phyloP scores from a whole-genome alignment of 2,888 invertebrate species.

The Aelia acuminata region DNA sequence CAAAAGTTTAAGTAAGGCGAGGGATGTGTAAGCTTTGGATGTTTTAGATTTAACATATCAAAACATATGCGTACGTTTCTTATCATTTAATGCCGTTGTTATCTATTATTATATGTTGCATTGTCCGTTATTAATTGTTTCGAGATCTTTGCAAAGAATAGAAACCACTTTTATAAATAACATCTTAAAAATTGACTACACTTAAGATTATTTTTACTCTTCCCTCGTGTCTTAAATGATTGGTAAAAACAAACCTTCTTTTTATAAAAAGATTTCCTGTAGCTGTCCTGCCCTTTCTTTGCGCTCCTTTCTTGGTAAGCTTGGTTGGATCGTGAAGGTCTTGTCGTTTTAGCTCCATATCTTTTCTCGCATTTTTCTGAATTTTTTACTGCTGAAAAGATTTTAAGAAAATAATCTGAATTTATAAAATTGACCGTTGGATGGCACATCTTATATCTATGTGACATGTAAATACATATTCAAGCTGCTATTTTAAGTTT shows the following conservation, averaged over 20 bases:
- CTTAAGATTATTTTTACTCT: background rate
- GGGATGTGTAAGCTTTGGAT: background rate
- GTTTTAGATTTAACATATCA: background rate
- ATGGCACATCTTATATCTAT: background rate
- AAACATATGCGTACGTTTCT: background rate
- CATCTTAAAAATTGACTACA: background rate
- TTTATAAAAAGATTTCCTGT: background rate
- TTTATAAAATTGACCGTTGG: background rate
- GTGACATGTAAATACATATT: no score
- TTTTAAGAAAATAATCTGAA: background rate
- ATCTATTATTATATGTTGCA: background rate
- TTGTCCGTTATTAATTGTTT: background rate
- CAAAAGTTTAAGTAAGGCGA: no score
- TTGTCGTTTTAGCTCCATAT: background rate
- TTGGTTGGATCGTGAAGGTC: background rate
- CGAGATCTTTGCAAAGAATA: background rate
- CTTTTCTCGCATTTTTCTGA: conserved; percentile 23
- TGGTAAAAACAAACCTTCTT: conserved; percentile 10
- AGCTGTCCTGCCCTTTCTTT: background rate
- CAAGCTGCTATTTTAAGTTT: no score
- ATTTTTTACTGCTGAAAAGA: background rate
- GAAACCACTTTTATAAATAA: background rate
- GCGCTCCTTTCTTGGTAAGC: background rate
- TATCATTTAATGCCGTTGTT: background rate
- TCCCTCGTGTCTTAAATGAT: background rate